phyloP scores from a whole-genome alignment of 2,888 invertebrate genomes.

The Nycteola revayana region DNA sequence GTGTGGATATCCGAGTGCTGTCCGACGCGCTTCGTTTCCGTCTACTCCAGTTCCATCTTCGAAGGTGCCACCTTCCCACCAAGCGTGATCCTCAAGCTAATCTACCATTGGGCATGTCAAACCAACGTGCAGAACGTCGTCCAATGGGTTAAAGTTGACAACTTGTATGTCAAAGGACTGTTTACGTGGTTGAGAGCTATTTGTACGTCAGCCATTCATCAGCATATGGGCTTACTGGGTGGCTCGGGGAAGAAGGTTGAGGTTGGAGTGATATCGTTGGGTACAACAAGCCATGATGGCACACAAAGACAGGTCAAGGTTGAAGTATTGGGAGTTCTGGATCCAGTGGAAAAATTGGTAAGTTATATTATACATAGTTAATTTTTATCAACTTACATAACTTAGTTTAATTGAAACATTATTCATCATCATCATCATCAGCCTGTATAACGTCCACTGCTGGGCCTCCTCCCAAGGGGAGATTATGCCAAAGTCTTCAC shows the following conservation, averaged over 20 bases:
- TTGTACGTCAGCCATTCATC: slow-evolving; percentile 90
- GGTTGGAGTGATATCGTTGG: slow-evolving; percentile 93
- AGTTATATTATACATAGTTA: no score
- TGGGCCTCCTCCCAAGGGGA: no score
- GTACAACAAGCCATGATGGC: slow-evolving; percentile 91
- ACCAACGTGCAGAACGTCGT: slow-evolving; percentile 94
- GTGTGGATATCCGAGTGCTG: slow-evolving; percentile 96
- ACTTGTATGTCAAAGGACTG: slow-evolving; percentile 80
- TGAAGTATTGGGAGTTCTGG: slow-evolving; percentile 92
- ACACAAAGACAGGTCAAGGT: slow-evolving; percentile 91
- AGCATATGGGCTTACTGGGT: slow-evolving; percentile 88
- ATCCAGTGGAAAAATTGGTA: slow-evolving; percentile 86
- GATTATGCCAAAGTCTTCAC: no score
- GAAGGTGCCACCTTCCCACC: slow-evolving; percentile 93
- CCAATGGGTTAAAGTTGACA: slow-evolving; percentile 90
- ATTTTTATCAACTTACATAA: no score
- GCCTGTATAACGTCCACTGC: no score
- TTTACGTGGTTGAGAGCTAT: slow-evolving; percentile 86
- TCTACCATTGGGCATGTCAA: slow-evolving; percentile 96
- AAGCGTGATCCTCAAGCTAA: slow-evolving; percentile 89
- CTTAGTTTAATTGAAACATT: no score
- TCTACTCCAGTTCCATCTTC: slow-evolving; percentile 93
- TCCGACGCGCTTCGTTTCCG: slow-evolving; percentile 91
- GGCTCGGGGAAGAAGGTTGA: slow-evolving; percentile 87
- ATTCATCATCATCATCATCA: no score